Evolutionary conservation across 2,888 invertebrate species (phyloP).

Genomic region (Lepidochrysops patricia): DNA sequence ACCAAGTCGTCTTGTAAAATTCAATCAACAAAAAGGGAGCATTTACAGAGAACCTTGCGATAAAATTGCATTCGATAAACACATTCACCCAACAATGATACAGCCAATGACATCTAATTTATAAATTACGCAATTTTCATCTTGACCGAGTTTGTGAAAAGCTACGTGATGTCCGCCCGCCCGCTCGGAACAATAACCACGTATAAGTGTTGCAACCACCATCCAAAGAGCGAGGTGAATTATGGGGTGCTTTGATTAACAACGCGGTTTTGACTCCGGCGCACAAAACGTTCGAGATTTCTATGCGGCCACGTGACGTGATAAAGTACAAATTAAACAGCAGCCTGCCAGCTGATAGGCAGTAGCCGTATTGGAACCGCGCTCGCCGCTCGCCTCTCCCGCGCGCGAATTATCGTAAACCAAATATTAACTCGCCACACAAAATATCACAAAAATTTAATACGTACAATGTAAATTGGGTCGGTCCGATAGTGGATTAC

Average conservation of each 20-base stretch:
- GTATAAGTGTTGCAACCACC: conserved; percentile 19
- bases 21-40: conserved; percentile 18
- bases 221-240: conserved; percentile 22
- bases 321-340: conserved; percentile 67
- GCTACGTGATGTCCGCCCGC: conserved; percentile 33
- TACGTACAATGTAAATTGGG: conserved; percentile 27
- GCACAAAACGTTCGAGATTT: conserved; percentile 30
- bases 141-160: conserved; percentile 49
- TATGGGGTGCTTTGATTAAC: conserved; percentile 21
- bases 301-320: conserved; percentile 51
- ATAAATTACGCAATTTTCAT: conserved; percentile 41
- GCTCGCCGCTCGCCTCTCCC: conserved; percentile 46
- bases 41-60: conserved; percentile 34
- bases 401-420: conserved; percentile 31
- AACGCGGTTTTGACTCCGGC: conserved; percentile 31
- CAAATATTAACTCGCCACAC: conserved; percentile 23
- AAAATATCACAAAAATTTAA: not conserved
- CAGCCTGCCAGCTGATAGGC: conserved; percentile 54
- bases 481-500: conserved; percentile 18
- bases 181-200: conserved; percentile 23
- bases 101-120: conserved; percentile 38
- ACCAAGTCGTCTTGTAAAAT: not conserved
- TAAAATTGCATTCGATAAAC: conserved; percentile 25
- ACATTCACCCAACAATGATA: conserved; percentile 18
- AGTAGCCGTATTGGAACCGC: conserved; percentile 47